Evolutionary conservation across 2,113 vertebrate genomes (phyloP).

Genomic region (Pomatorhinus ruficollis): DNA sequence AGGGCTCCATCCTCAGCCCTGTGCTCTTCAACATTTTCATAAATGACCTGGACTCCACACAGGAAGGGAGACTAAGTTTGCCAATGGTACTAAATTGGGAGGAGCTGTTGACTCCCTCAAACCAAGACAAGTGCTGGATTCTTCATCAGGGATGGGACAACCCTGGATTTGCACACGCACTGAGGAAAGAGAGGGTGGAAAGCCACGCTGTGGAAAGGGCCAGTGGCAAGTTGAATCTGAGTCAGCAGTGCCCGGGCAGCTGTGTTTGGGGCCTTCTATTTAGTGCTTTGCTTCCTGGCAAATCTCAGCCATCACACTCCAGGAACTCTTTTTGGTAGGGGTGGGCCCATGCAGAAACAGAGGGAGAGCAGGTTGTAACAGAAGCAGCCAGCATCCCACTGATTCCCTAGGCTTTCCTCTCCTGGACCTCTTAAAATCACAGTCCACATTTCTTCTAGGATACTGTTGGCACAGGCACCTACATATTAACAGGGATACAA

Average conservation of each 20-base stretch:
- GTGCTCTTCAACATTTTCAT: no score
- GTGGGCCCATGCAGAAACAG: accelerated
- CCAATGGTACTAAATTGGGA: accelerated
- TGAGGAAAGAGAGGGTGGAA: not conserved
- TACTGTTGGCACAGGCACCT: not conserved
- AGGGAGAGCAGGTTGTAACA: not conserved
- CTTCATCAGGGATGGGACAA: not conserved
- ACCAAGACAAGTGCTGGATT: not conserved
- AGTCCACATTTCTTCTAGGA: not conserved
- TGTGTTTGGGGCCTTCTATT: not conserved
- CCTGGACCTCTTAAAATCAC: not conserved
- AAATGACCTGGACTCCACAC: not conserved
- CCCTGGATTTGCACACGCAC: not conserved
- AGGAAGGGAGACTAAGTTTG: not conserved
- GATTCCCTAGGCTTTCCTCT: not conserved
- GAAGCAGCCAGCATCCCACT: not conserved
- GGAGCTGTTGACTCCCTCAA: not conserved
- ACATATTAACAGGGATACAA: not conserved
- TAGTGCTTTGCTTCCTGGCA: not conserved
- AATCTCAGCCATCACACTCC: not conserved
- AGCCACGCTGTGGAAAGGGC: not conserved
- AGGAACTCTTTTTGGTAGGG: not conserved
- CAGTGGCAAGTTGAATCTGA: not conserved
- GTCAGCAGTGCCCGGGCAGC: not conserved
- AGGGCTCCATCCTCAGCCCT: not conserved